These are phyloP conservation scores for Calameuta pallipes DNA, from an alignment of 2,888 invertebrate species.

Conservation along the genomic window DNA sequence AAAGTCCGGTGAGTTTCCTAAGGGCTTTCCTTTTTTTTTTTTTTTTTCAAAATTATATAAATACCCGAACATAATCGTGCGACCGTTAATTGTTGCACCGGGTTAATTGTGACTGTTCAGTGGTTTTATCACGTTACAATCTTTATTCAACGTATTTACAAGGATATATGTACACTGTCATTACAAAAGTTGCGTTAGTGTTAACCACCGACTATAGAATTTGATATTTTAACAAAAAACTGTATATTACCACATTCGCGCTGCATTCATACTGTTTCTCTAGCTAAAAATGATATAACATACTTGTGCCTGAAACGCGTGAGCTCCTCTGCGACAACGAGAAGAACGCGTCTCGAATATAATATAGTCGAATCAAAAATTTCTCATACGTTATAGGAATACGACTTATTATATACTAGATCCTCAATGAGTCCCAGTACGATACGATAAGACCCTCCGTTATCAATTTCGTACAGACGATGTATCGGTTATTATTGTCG, in stretches of 20 bases:
- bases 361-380: background rate
- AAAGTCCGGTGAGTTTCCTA: background rate
- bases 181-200: constrained; percentile 37
- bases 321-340: background rate
- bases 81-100: no score
- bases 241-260: background rate
- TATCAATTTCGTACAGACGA: background rate
- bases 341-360: background rate
- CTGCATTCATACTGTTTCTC: background rate
- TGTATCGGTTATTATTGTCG: background rate
- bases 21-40: background rate
- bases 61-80: background rate
- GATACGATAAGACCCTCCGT: background rate
- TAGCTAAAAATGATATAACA: background rate
- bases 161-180: constrained; percentile 50
- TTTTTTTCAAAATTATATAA: background rate
- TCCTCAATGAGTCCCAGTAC: background rate
- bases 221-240: background rate
- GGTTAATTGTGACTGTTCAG: background rate
- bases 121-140: background rate
- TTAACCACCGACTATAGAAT: constrained; percentile 5
- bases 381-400: background rate
- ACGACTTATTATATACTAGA: background rate
- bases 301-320: background rate
- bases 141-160: constrained; percentile 51